Base-by-base conservation (phyloP, 2,797 vertebrate species). In the Allobates femoralis region DNA sequence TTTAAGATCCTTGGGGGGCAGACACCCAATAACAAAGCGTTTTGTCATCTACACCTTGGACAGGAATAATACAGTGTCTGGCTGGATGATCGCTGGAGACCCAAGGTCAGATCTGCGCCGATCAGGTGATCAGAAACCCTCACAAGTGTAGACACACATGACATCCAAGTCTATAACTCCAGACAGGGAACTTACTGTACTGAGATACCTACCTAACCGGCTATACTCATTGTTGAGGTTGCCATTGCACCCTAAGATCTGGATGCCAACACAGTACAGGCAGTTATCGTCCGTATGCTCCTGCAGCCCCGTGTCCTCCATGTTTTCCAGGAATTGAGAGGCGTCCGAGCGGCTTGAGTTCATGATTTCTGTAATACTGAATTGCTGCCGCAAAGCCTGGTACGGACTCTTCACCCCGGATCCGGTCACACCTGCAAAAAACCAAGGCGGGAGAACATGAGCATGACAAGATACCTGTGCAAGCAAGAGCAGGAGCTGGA, bases 251-350 rank as follows among this genome's bases (percentile, higher is more conserved):
- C 97, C 97, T 14, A 98, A 93, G 86, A 98, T 96, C 6, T 94
- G 94, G 80, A 97, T 89, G 66, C 98, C 98, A 28, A 98, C 97
- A 86, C 98, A 99, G 91, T 99, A 99, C 86, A 99, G 96, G 89
- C 98, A 99, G 93, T 97, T 99, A 85, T 99, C 97, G 50, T 99
- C 97, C 0, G 94, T 96, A 92, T 99, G 98, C 16, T 99, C 98
- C 92, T 99, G 97, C 16, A 99, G 94, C 3, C 98, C 98, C 0
- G 98, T 98, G 91, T 99, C 98, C 90, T 99, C 97, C 30, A 93
- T 95, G 76, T 94, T 94, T 89, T 96, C 97, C 86, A 97, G 91
- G 82, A 94, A 90, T 90, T 96, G 95, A 90, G 96, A 96, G 34
- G 95, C 97, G 88, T 94, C 93, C 3, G 97, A 96, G n/a, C 95